Conservation (phyloP, 2,888 invertebrate genomes). For the Polyommatus iphigenia region DNA sequence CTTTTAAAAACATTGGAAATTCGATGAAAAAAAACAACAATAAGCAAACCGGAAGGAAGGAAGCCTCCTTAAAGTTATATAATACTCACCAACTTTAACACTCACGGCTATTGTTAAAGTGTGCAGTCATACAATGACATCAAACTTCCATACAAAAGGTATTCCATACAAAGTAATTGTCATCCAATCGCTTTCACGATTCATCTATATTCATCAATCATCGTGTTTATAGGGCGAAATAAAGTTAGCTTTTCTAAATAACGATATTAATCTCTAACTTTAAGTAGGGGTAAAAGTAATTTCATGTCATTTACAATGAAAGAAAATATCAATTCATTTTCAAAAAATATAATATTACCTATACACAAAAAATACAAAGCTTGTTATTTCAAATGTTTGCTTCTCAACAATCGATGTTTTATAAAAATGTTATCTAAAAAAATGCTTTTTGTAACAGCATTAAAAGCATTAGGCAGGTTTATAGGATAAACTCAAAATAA, state of each 20-base stretch:
- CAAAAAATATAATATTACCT: not conserved
- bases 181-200: constrained; percentile 21
- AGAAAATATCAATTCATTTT: not conserved
- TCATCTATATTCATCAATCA: constrained; percentile 29
- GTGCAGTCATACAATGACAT: constrained; percentile 28
- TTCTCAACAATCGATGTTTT: no score
- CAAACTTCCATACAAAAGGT: constrained; percentile 27
- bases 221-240: constrained; percentile 21
- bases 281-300: not conserved
- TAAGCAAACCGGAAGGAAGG: constrained; percentile 9
- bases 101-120: constrained; percentile 22
- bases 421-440: not conserved
- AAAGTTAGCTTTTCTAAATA: constrained; percentile 24
- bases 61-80: not conserved
- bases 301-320: not conserved
- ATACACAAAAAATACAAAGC: not conserved
- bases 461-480: not conserved
- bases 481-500: not conserved
- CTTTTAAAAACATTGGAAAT: no score
- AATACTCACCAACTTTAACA: constrained; percentile 16
- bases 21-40: constrained; percentile 12
- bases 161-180: constrained; percentile 27
- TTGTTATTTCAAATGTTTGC: not conserved
- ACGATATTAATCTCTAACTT: not conserved
- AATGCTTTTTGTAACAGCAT: not conserved